Percentiles rank a stretch among this genome's conserved stretches.
Evolutionary conservation across 1,140 invertebrate species (phyloP).

Genomic region (Sitobion miscanthi): DNA sequence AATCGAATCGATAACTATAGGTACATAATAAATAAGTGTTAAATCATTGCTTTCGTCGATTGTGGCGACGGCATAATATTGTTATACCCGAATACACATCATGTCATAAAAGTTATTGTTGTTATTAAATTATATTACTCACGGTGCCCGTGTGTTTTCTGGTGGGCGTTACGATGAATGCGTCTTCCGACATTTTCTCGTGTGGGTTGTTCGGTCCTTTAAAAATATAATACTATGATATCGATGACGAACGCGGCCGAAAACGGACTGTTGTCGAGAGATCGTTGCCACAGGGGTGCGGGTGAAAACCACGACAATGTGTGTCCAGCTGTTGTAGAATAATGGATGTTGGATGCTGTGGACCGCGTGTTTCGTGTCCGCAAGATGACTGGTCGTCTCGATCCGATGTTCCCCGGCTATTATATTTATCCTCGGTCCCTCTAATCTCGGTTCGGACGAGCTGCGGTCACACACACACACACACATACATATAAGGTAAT

Average conservation of each 20-base stretch:
- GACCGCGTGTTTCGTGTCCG: background rate
- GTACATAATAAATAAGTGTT: too few relatives aligned
- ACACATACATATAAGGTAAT: background rate
- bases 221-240: background rate
- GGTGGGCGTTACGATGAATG: slow-evolving; percentile 15
- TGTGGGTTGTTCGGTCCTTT: background rate
- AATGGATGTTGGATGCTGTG: background rate
- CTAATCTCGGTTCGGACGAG: background rate
- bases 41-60: too few relatives aligned
- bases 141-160: slow-evolving; percentile 43
- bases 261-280: background rate
- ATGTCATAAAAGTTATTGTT: background rate
- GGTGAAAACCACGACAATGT: background rate
- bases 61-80: background rate
- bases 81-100: too few relatives aligned
- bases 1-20: background rate
- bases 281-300: background rate
- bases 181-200: slow-evolving; percentile 13
- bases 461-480: background rate
- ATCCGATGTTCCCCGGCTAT: background rate
- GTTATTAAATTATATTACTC: background rate
- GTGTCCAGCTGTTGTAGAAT: background rate
- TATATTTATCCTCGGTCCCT: background rate
- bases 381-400: background rate
- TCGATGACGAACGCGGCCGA: background rate